Evolutionary conservation across 2,888 invertebrate genomes (phyloP), one percentile per base, ranked within the genome.

Genomic region (Dermolepida albohirtum): DNA sequence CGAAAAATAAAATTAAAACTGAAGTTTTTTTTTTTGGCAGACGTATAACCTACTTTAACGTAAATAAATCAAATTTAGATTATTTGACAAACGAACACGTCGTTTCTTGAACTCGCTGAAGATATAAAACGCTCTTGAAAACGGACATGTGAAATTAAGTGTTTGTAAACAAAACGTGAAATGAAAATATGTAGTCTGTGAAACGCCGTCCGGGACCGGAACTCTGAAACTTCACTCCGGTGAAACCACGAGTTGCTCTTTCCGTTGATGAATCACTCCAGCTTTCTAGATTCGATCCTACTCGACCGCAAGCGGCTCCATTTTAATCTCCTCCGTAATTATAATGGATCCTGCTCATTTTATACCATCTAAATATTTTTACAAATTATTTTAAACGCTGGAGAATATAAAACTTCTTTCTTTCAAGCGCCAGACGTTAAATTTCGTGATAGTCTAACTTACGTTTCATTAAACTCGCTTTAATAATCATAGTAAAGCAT

Each of bases 201-300:
- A 17, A 29, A 29, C 29, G 59, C 44, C 8, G 10, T 12, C 47
- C 47, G 54, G 39, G 55, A 49, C 49, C 54, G 66, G 49, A 66
- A 55, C 50, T 52, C 66, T 16, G 65, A 29, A 43, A 57, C 66
- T 55, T 41, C 41, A 34, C 43, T 59, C 59, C 71, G 51, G 65
- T 14, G 47, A 63, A 78, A 76, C 79, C 78, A 76, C 78, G 74
- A 75, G 76, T 77, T 77, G 77, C 78, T 76, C 76, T 70, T 76
- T 74, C 72, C 73, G 57, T 69, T 76, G 74, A 79, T 79, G 77
- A 78, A 79, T 79, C 75, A 75, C 74, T 59, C 59, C 75, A 72
- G 74, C 74, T 74, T 72, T 77, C 76, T 70, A 75, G 75, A 77
- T 76, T 73, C 75, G 72, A 73, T 71, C 73, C 54, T 71, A 59